Evolutionary conservation across 2,888 invertebrate genomes (phyloP), one percentile per base, ranked within the genome.

Genomic region (Lithophane leautieri): DNA sequence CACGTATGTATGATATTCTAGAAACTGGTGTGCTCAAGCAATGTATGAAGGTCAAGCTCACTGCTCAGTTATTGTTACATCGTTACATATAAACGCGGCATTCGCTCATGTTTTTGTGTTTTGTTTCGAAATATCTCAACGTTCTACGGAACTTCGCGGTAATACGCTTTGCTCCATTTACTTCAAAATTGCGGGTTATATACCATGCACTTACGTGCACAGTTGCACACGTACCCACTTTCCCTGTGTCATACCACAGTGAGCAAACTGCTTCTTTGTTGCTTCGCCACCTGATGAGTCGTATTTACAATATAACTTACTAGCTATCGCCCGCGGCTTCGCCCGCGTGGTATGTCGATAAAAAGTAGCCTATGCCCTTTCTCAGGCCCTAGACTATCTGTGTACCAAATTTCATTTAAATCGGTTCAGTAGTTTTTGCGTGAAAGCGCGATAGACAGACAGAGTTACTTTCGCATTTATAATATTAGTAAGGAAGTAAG

Each of bases 1-100:
- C 80, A 86, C 69, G 61, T 81, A 69, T 69, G 44, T 73, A 70
- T 81, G 85, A 79, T 88, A 90, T 91, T 90, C 92, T 92, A 91
- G 90, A 92, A 90, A 89, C 86, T 90, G 86, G 87, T 90, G 88
- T 86, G 88, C 85, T 88, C 85, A 80, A 89, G 86, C 83, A 86
- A 87, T 88, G 86, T 85, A 80, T 90, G 94, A 95, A 95, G 95
- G 95, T 94, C 95, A 90, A 87, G 86, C 85, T 88, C 85, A 80
- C 88, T 89, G 86, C 85, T 88, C 85, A 80, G 88, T 89, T 93
- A 92, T 94, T 94, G 93, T 93, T 91, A 87, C 65, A 76, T 82
- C 76, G 87, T 86, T 87, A 89, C 87, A 87, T 75, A 71, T 67
- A 77, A 78, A 81, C 70, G 73, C 80, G 80, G 83, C 80, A 89